Base-by-base conservation (phyloP, 2,797 vertebrate species). In the Selene dorsalis region DNA sequence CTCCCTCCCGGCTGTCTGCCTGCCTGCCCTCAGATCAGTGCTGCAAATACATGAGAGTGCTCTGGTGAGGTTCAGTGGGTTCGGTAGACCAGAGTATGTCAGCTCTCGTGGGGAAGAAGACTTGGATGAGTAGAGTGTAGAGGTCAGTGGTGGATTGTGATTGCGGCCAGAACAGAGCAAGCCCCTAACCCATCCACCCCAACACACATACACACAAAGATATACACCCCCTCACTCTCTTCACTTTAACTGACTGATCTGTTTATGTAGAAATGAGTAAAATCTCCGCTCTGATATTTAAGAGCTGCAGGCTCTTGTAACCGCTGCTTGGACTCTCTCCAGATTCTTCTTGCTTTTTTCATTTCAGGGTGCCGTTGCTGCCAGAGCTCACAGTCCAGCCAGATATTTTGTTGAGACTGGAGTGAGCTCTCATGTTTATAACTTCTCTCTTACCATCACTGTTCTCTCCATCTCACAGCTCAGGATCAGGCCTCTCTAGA, bases 371-470 rank as follows among this genome's bases (percentile, higher is more conserved):
- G 74, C 39, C 58, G 69, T 56, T 65, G 32, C 56, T 87, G 90
- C 88, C 90, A 92, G 57, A 22, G 3, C 81, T 78, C 47, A 22
- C 14, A 28, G 77, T 75, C 61, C 43, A 75, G 87, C 90, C 86
- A 88, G 88, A 85, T 88, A 91, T 86, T 91, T 91, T 91, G 83
- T 89, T 88, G 87, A 89, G 86, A 87, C 90, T 92, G 90, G 91
- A 93, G 88, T 84, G 65, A 80, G 84, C 90, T 77, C 83, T 86
- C 78, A 58, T 91, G 83, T 92, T 92, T 89, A 91, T 84, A 86
- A 79, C 69, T 83, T 75, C 75, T 80, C 62, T 83, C 55, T 87
- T 79, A 68, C 68, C 26, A 35, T 80, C 65, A 62, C 16, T 68
- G 32, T 52, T 53, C 45, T 82, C 39, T 71, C 62, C 68, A 55